phyloP scores from a whole-genome alignment of 1,140 invertebrate genomes.

The Drosophila erecta region DNA sequence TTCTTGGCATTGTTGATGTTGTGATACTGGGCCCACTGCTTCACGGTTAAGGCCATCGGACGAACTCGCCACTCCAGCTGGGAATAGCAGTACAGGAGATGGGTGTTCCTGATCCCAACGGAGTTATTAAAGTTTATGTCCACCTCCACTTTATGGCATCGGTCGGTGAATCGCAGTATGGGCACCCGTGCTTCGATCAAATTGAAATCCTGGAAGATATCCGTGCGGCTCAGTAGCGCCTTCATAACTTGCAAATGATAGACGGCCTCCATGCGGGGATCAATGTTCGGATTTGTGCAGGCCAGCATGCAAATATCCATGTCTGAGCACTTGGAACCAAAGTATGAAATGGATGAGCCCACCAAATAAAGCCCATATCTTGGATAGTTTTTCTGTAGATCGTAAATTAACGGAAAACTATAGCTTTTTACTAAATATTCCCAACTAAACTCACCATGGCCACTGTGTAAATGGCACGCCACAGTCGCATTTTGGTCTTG shows the following conservation, averaged over 20 bases:
- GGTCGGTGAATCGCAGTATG: constrained; percentile 94
- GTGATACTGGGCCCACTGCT: constrained; percentile 97
- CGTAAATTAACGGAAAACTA: neutral
- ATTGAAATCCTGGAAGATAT: constrained; percentile 88
- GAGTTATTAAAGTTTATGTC: constrained; percentile 99
- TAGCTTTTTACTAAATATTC: too few species aligned
- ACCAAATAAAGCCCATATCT: constrained; percentile 95
- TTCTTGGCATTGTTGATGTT: constrained; percentile 98
- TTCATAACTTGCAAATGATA: constrained; percentile 71
- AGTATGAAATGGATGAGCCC: constrained; percentile 98
- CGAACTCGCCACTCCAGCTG: constrained; percentile 96
- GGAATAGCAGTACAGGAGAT: constrained; percentile 95
- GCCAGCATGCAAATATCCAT: constrained; percentile 98
- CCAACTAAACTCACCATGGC: constrained; percentile 87
- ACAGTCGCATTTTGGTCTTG: constrained; percentile 92
- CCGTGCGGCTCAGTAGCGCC: constrained; percentile 59
- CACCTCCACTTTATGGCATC: constrained; percentile 91
- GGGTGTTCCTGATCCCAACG: constrained; percentile 98
- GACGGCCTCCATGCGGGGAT: constrained; percentile 78
- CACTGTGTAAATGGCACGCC: constrained; percentile 90
- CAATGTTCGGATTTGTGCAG: constrained; percentile 86
- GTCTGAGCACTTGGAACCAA: constrained; percentile 95
- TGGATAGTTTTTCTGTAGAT: constrained; percentile 88
- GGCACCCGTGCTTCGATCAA: constrained; percentile 97
- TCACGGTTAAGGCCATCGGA: constrained; percentile 95